Evolutionary conservation across 2,888 invertebrate genomes (phyloP), one percentile per base, ranked within the genome.

Genomic region (Beris morrisii): DNA sequence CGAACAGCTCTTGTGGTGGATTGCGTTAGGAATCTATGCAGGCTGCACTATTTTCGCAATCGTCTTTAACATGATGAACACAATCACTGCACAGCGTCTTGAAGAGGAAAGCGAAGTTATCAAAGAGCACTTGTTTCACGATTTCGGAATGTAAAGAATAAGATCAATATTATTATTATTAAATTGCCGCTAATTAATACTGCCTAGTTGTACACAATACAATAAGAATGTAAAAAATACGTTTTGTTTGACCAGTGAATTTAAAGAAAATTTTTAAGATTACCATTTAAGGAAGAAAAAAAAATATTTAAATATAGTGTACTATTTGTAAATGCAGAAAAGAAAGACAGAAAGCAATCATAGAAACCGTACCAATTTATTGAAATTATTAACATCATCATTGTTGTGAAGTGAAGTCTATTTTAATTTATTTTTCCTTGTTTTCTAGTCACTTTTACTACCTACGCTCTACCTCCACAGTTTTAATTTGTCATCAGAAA

Each of bases 1-100:
- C 84, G 95, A 95, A 81, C 93, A 96, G 76, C 85, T 96, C 70
- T 85, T 96, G 73, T 97, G 96, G 95, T 97, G 97, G 97, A 89
- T 95, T 70, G 95, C 96, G 11, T 83, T 97, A 5, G 95, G 95
- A 11, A 92, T 95, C 4, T 97, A 96, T 83, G 90, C 92, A 0
- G 94, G 95, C 0, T 95, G 94, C 82, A 93, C 93, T 38, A 88
- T 95, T 59, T 96, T 96, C 82, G 96, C 96, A 64, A 86, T 97
- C 64, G 87, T 95, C 70, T 96, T 94, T 86, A 97, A 97, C 83
- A 83, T 96, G 69, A 89, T 93, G 84, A 91, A 92, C 76, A 89
- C 87, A 44, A 74, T 75, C 38, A 75, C 76, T 4, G 68, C 76
- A 70, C 76, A 77, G 63, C 67, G 69, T 11, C 58, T 71, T 9